Base-by-base conservation (phyloP, 2,888 invertebrate species). In the Colletes collaris region DNA sequence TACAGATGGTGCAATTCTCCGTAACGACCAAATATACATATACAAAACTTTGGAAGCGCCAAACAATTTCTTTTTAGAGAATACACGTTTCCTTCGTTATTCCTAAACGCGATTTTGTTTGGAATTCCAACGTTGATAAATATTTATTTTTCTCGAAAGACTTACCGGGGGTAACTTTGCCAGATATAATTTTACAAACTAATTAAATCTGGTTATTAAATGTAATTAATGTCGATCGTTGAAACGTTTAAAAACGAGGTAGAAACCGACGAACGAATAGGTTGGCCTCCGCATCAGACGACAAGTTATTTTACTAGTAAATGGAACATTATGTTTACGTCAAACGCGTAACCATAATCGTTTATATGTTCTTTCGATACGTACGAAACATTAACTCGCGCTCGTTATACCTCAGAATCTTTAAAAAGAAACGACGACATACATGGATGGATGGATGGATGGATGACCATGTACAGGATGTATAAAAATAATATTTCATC, bases 21-120 rank as follows among this genome's bases (percentile, higher is more conserved):
- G 10, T 56, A 76, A 40, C 53, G 62, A 66, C 66, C 55, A 76
- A 67, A 52, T 67, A 63, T 68, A 19, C n/a, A 40, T 68, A 35
- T 19, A 50, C 27, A 16, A 44, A 63, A 27, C 10, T 16, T 46
- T 49, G n/a, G 11, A 44, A 35, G 13, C 37, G 19, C 11, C 56
- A 35, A 62, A 50, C 2, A 37, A 50, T 62, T 8, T 67, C 56
- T 10, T 46, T 46, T 49, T 16, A 8, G 6, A 40, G 16, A 50
- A 44, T 5, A 46, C 37, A 5, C 7, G n/a, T 58, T 8, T 4
- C 16, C 60, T 19, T 55, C 5, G 19, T 19, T 55, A 37, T 13
- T 5, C 7, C 53, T 19, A 13, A 11, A 65, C 40, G 13, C 13
- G 13, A 66, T 27, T n/a, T 66, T 19, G 40, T 49, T 46, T 62